Conservation (phyloP, 2,888 invertebrate genomes). For the Caenorhabditis sp. region DNA sequence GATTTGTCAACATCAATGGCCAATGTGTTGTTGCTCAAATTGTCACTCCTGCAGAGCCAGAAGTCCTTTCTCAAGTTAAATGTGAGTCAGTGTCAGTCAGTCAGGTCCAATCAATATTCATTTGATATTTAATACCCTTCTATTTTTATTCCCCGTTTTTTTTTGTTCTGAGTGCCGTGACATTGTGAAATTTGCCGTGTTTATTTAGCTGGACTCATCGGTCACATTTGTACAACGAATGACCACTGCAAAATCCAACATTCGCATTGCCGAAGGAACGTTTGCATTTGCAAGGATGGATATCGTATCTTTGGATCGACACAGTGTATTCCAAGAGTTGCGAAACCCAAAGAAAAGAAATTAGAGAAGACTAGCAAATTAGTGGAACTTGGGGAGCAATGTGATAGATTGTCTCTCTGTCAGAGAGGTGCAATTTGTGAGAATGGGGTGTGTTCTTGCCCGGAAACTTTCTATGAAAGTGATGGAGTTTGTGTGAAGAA, state of each 20-base stretch:
- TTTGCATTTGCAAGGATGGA: conserved; percentile 72
- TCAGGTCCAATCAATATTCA: too few relatives aligned
- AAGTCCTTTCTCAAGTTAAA: conserved; percentile 56
- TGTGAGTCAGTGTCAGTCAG: too few relatives aligned
- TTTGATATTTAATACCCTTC: background rate
- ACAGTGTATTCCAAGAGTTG: conserved; percentile 70
- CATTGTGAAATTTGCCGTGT: conserved; percentile 43
- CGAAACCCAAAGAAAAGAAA: conserved; percentile 47
- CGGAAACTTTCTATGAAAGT: conserved; percentile 64
- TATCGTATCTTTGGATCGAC: conserved; percentile 74
- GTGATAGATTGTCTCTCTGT: conserved; percentile 59
- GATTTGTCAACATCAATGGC: conserved; percentile 39
- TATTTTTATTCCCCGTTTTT: conserved; percentile 14
- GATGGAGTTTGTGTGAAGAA: conserved; percentile 66
- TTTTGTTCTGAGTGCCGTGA: conserved; percentile 41
- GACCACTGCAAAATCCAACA: conserved; percentile 67
- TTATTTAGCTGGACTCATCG: conserved; percentile 70
- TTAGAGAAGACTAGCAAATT: conserved; percentile 38
- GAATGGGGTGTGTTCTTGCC: conserved; percentile 72
- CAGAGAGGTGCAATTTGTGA: conserved; percentile 71
- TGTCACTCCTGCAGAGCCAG: conserved; percentile 55
- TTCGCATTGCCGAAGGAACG: conserved; percentile 66
- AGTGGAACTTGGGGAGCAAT: conserved; percentile 61
- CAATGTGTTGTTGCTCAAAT: conserved; percentile 39
- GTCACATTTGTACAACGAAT: conserved; percentile 65